Evolutionary conservation across 2,797 vertebrate genomes (phyloP).

Genomic region (Gymnoscopelus braueri): DNA sequence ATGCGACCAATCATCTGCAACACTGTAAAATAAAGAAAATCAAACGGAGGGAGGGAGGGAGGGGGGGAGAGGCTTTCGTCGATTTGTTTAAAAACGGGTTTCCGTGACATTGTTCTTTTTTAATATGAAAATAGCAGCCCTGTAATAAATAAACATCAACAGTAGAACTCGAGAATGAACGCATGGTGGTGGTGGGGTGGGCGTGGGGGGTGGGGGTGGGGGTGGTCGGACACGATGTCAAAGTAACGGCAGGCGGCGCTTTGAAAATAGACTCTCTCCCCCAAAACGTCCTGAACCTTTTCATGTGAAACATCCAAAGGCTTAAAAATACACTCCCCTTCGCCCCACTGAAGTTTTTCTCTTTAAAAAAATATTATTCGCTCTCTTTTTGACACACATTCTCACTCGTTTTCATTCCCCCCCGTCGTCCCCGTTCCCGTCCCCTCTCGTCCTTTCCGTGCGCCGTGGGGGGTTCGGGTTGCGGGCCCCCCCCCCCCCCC

Average conservation of each 20-base stretch:
- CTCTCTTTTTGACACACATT: slow-evolving; percentile 62
- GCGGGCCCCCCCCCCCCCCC: not conserved
- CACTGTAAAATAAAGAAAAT: slow-evolving; percentile 63
- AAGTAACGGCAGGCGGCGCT: slow-evolving; percentile 87
- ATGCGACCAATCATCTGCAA: slow-evolving; percentile 83
- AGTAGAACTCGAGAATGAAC: slow-evolving; percentile 88
- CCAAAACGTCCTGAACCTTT: slow-evolving; percentile 63
- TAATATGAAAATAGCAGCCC: slow-evolving; percentile 95
- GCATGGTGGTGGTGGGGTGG: slow-evolving; percentile 55
- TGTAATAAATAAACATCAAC: slow-evolving; percentile 97
- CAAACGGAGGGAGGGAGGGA: slow-evolving; percentile 38
- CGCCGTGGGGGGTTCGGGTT: slow-evolving; percentile 23
- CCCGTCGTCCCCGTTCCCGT: not conserved
- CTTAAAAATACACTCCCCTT: slow-evolving; percentile 75
- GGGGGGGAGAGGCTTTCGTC: slow-evolving; percentile 50
- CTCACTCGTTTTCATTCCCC: slow-evolving; percentile 46
- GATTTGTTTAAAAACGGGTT: slow-evolving; percentile 68
- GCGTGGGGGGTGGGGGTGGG: too few species aligned
- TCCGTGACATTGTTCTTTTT: slow-evolving; percentile 90
- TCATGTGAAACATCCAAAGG: slow-evolving; percentile 78
- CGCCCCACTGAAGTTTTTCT: slow-evolving; percentile 59
- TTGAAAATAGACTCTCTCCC: slow-evolving; percentile 75
- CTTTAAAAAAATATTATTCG: slow-evolving; percentile 68
- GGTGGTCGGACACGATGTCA: slow-evolving; percentile 82
- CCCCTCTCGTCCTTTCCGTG: slow-evolving; percentile 14